Evolutionary conservation across 2,797 vertebrate genomes (phyloP).

Genomic region (Molossus molossus): DNA sequence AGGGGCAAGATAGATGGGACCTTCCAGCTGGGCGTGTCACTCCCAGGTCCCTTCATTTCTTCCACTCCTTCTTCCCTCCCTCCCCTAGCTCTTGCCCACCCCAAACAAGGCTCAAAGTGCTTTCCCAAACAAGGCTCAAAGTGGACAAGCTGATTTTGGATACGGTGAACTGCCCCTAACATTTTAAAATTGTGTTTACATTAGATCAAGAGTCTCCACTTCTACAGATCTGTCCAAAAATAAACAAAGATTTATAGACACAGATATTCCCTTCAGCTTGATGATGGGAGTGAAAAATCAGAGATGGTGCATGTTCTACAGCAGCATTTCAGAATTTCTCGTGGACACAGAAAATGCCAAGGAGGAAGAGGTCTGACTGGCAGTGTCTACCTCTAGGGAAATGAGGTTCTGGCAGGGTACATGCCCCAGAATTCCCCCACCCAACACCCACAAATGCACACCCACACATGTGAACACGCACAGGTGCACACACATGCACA

Average conservation of each 20-base stretch:
- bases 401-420: not conserved
- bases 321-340: too few relatives aligned
- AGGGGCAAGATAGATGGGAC: not conserved
- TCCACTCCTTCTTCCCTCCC: not conserved
- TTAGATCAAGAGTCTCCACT: too few relatives aligned
- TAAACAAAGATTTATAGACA: too few relatives aligned
- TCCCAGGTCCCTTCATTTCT: not conserved
- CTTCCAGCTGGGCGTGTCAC: not conserved
- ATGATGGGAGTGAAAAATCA: too few relatives aligned
- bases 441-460: not conserved
- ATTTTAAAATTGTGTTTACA: too few relatives aligned
- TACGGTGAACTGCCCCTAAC: not conserved
- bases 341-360: not conserved
- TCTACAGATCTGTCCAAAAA: too few relatives aligned
- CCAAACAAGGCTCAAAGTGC: not conserved
- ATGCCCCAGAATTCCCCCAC: not conserved
- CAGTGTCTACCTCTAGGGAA: not conserved
- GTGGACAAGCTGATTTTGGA: not conserved
- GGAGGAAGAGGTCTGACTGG: not conserved
- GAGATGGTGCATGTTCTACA: too few relatives aligned
- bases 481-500: not conserved
- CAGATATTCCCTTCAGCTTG: too few relatives aligned
- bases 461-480: not conserved
- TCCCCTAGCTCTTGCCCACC: not conserved
- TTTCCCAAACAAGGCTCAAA: not conserved